Evolutionary conservation across 2,113 vertebrate genomes (phyloP).

Genomic region (Otus sunia): DNA sequence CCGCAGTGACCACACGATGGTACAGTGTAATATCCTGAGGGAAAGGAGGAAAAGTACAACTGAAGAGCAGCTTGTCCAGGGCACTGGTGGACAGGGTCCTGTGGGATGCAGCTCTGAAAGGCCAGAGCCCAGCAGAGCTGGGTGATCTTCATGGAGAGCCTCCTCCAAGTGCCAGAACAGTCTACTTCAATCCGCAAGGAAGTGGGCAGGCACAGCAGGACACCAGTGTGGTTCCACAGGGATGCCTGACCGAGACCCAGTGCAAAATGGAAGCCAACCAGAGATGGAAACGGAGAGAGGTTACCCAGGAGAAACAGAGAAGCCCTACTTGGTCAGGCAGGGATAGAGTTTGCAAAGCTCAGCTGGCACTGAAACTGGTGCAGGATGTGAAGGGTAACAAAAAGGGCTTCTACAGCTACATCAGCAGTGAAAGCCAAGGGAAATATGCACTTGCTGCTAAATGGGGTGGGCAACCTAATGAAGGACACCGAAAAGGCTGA

Average conservation of each 20-base stretch:
- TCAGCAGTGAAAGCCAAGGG: not conserved
- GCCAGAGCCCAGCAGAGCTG: not conserved
- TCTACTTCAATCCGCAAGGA: not conserved
- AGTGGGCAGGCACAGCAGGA: not conserved
- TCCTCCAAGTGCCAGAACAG: not conserved
- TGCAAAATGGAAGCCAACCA: not conserved
- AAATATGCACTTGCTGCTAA: not conserved
- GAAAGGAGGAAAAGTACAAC: not conserved
- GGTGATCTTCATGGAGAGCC: not conserved
- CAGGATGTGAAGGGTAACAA: not conserved
- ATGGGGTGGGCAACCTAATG: not conserved
- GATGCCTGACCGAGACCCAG: not conserved
- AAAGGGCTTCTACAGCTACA: not conserved
- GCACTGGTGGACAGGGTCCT: not conserved
- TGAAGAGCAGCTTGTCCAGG: not conserved
- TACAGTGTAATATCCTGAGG: not conserved
- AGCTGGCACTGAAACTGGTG: not conserved
- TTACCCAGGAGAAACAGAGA: not conserved
- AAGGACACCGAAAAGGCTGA: not conserved
- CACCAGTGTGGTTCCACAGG: not conserved
- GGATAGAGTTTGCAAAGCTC: not conserved
- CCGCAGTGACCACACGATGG: not conserved
- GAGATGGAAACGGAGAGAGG: not conserved
- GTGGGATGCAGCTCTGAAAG: not conserved
- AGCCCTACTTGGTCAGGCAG: not conserved